Evolutionary conservation across 2,888 invertebrate genomes (phyloP).

Genomic region (Spialia ferax): DNA sequence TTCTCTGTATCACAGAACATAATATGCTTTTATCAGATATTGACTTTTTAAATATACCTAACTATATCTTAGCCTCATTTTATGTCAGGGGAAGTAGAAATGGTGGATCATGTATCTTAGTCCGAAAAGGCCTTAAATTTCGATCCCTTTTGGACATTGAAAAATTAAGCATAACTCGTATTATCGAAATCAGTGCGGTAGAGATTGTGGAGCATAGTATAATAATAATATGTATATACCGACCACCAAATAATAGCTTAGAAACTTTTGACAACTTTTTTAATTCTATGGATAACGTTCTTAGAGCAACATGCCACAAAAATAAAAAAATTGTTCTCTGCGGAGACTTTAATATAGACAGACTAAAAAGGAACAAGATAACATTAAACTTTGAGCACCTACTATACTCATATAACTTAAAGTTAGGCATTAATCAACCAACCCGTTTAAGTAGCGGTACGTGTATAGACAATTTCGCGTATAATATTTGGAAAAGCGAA

Average conservation of each 20-base stretch:
- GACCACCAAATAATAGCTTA: not conserved
- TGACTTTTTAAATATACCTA: not conserved
- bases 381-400: not conserved
- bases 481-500: not conserved
- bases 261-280: not conserved
- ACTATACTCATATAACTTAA: not conserved
- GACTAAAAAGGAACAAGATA: not conserved
- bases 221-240: not conserved
- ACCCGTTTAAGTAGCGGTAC: not conserved
- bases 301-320: not conserved
- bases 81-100: not conserved
- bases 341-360: slow-evolving; percentile 1
- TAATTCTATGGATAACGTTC: not conserved
- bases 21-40: not conserved
- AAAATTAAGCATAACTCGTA: not conserved
- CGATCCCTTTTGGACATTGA: not conserved
- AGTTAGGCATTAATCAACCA: not conserved
- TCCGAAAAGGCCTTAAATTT: not conserved
- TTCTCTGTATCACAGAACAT: not conserved
- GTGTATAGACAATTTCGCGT: not conserved
- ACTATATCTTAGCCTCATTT: not conserved
- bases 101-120: not conserved
- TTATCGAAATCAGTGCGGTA: not conserved
- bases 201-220: not conserved
- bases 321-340: slow-evolving; percentile 1